A percentile compares a stretch with the other conserved stretches of the same genome.
phyloP scores from a whole-genome alignment of 2,113 vertebrate genomes.

The human (Homo sapiens) region GRCh38 chr2:223895001-223895500 shows the following conservation, averaged over 20 bases:
- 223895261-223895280: neutral
- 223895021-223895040: accelerated
- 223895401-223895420: neutral
- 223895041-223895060: neutral
- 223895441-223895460: accelerated
- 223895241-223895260: neutral
- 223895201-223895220: neutral
- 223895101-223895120: neutral
- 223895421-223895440: neutral
- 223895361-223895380: neutral
- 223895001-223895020: neutral
- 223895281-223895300: neutral
- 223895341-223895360: neutral
- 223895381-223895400: accelerated
- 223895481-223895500: conserved; percentile 69
- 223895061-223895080: neutral
- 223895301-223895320: too few relatives aligned
- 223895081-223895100: neutral
- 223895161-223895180: neutral
- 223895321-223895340: neutral
- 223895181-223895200: neutral
- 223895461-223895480: neutral
- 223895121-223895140: neutral
- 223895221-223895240: neutral
- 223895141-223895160: accelerated